Evolutionary conservation across 2,797 vertebrate species (phyloP).

Genomic region (Malacoctenus gilli): DNA sequence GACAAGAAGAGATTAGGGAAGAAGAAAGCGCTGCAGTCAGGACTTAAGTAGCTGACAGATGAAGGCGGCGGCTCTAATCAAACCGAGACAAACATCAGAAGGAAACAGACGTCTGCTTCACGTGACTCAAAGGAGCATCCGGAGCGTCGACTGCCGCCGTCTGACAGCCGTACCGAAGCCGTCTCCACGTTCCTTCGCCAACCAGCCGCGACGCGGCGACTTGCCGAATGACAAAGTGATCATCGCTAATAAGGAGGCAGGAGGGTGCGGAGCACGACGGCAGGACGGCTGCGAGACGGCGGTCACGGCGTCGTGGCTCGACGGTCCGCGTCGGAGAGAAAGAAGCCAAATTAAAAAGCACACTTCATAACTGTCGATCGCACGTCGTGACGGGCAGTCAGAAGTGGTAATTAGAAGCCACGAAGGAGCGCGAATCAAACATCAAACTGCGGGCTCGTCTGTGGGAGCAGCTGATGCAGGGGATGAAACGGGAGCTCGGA

Average conservation of each 20-base stretch:
- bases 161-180: too few species aligned
- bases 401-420: constrained; percentile 27
- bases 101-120: constrained; percentile 13
- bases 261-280: too few species aligned
- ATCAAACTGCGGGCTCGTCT: constrained; percentile 46
- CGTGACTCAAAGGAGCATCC: constrained; percentile 25
- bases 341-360: too few species aligned
- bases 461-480: constrained; percentile 31
- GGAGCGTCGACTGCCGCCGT: constrained; percentile 7
- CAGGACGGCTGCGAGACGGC: too few species aligned
- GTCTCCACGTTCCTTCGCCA: too few species aligned
- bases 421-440: constrained; percentile 33
- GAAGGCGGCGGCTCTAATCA: constrained; percentile 21
- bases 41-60: constrained; percentile 29
- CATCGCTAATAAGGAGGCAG: too few species aligned
- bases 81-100: constrained; percentile 25
- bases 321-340: too few species aligned
- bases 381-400: constrained; percentile 3
- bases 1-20: constrained; percentile 20
- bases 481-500: constrained; percentile 45
- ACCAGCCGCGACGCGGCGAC: too few species aligned
- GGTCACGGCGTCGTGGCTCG: too few species aligned
- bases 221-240: too few species aligned
- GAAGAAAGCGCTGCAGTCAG: constrained; percentile 16
- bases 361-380: background rate